phyloP scores from a whole-genome alignment of 92 coral and sea anemone genomes.

The Nematostella vectensis region DNA sequence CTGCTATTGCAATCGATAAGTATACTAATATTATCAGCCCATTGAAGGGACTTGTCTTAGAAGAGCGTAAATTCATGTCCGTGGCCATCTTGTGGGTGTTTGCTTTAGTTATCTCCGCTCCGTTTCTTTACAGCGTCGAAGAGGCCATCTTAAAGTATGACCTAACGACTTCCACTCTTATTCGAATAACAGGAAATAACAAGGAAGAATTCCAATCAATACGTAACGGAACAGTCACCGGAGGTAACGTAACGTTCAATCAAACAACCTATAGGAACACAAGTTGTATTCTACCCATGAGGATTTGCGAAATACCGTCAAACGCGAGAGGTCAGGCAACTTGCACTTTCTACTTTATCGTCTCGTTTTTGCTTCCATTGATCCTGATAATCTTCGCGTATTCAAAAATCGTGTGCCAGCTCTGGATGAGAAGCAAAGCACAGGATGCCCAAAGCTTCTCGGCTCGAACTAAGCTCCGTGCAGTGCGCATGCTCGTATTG shows the following conservation, averaged over 20 bases:
- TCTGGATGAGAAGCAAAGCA: conserved; percentile 26
- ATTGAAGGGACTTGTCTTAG: conserved; percentile 13
- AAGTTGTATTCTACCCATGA: conserved; percentile 20
- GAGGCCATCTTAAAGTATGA: conserved; percentile 14
- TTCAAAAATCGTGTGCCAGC: conserved; percentile 19
- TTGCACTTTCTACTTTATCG: conserved; percentile 5
- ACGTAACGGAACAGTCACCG: background rate
- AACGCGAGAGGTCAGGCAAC: conserved; percentile 18
- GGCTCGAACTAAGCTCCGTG: conserved; percentile 28
- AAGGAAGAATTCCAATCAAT: background rate
- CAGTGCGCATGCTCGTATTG: conserved; percentile 40
- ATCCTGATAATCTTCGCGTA: conserved; percentile 17
- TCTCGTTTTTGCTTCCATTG: conserved; percentile 18
- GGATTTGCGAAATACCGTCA: conserved; percentile 21
- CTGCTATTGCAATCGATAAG: conserved; percentile 26
- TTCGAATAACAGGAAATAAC: background rate
- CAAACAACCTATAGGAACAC: conserved; percentile 8
- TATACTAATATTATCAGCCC: conserved; percentile 29
- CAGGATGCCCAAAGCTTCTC: conserved; percentile 19
- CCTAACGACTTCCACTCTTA: background rate
- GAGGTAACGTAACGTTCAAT: conserved; percentile 11
- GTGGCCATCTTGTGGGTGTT: conserved; percentile 10
- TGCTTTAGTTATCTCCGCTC: conserved; percentile 18
- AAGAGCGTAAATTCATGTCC: conserved; percentile 9
- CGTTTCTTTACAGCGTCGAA: conserved; percentile 25